Percentiles rank a stretch among this genome's conserved stretches.
Evolutionary conservation across 2,888 invertebrate genomes (phyloP).

Genomic region (Latheticus oryzae): DNA sequence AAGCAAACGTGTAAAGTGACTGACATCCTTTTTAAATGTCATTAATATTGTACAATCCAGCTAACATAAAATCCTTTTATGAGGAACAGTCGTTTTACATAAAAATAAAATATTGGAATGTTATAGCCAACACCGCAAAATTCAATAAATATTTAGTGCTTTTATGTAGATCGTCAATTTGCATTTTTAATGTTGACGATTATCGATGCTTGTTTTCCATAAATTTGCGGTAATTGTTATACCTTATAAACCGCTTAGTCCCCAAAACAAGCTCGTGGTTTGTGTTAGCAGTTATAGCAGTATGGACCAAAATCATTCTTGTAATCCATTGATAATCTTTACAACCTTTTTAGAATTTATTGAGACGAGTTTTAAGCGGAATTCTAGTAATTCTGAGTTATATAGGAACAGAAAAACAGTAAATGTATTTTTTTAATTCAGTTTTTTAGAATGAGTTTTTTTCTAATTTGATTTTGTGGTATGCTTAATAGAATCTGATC

Average conservation of each 20-base stretch:
- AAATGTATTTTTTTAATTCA: no score
- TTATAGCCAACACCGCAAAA: conserved; percentile 37
- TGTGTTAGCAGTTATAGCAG: no score
- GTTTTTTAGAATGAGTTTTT: no score
- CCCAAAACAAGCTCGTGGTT: no score
- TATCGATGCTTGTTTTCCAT: conserved; percentile 39
- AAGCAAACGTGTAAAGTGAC: conserved; percentile 12
- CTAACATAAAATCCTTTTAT: conserved; percentile 35
- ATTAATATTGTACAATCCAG: conserved; percentile 25
- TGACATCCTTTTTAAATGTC: conserved; percentile 28
- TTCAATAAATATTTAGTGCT: conserved; percentile 45
- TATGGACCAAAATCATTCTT: no score
- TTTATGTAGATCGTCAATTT: conserved; percentile 43
- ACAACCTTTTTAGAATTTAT: no score
- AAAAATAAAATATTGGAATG: conserved; percentile 41
- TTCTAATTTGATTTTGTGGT: no score
- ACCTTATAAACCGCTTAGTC: conserved; percentile 26
- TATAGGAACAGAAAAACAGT: no score
- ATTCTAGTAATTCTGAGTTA: no score
- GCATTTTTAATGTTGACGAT: conserved; percentile 42
- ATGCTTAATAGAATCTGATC: no score
- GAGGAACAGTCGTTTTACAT: conserved; percentile 34
- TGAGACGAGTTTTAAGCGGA: no score
- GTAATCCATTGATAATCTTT: no score
- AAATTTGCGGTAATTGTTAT: conserved; percentile 35